Conservation (phyloP, 2,888 invertebrate species). For the Ceramica pisi region DNA sequence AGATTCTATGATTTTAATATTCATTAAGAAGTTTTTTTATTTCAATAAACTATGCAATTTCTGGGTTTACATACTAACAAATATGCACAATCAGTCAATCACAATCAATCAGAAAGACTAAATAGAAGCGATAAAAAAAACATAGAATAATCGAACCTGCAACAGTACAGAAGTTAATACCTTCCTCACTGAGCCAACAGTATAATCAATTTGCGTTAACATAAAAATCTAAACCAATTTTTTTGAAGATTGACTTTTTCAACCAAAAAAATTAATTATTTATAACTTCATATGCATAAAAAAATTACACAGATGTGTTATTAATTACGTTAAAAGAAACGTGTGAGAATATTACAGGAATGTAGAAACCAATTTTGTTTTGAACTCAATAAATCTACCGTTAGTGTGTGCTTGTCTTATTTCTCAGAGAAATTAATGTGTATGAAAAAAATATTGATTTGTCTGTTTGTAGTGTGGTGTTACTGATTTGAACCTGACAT, state of each 20-base stretch:
- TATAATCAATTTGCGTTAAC: background rate
- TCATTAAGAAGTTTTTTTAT: too few species aligned
- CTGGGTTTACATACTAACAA: background rate
- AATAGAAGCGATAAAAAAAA: background rate
- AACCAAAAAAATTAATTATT: conserved; percentile 42
- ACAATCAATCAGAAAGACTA: background rate
- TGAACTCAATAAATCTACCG: conserved; percentile 54
- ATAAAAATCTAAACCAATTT: conserved; percentile 32
- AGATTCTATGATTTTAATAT: background rate
- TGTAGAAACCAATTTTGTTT: conserved; percentile 60
- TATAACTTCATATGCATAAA: conserved; percentile 39
- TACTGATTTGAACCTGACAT: background rate
- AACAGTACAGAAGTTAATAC: background rate
- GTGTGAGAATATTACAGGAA: conserved; percentile 63
- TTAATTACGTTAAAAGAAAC: conserved; percentile 57
- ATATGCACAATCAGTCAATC: too few species aligned
- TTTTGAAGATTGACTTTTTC: conserved; percentile 37
- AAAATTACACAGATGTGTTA: conserved; percentile 62
- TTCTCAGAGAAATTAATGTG: conserved; percentile 56
- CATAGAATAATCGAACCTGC: background rate
- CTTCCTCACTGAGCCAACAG: background rate
- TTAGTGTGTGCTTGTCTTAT: conserved; percentile 47
- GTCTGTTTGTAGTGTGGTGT: conserved; percentile 24
- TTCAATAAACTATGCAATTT: background rate
- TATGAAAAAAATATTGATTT: conserved; percentile 40